phyloP scores from a whole-genome alignment of 2,888 invertebrate species.

The Phaedon cochleariae region DNA sequence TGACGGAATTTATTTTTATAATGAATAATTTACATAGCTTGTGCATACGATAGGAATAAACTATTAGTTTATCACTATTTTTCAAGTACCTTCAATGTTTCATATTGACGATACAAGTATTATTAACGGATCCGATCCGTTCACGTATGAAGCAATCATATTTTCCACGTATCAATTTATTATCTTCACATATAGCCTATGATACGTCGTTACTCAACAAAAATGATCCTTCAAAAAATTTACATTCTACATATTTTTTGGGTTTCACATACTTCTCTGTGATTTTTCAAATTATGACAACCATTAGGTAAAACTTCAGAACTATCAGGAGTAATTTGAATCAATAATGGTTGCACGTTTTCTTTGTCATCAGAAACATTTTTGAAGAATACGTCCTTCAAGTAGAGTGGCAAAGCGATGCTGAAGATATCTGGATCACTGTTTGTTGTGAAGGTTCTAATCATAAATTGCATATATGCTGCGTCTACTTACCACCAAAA shows the following conservation, averaged over 20 bases:
- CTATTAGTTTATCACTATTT: background rate
- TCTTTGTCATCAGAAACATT: too few species aligned
- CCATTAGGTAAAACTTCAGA: background rate
- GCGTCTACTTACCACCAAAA: too few species aligned
- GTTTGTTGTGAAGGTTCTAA: too few species aligned
- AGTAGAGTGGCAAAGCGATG: too few species aligned
- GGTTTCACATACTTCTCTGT: background rate
- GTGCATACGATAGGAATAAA: background rate
- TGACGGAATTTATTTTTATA: background rate
- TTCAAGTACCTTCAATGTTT: background rate
- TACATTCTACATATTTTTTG: background rate
- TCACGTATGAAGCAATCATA: background rate
- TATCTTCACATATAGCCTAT: background rate
- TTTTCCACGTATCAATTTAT: background rate
- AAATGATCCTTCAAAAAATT: background rate
- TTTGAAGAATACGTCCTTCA: too few species aligned
- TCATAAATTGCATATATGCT: too few species aligned
- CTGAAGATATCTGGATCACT: too few species aligned
- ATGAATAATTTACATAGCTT: background rate
- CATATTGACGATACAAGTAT: background rate
- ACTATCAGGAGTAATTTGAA: too few species aligned
- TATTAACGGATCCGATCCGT: background rate
- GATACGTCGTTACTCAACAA: background rate
- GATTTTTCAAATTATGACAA: background rate
- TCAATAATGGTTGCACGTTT: too few species aligned